A percentile compares a stretch with the other conserved stretches of the same genome.
These are phyloP conservation scores for Drosophila bocki DNA, from an alignment of 1,140 invertebrate genomes.

Conservation along the genomic window DNA sequence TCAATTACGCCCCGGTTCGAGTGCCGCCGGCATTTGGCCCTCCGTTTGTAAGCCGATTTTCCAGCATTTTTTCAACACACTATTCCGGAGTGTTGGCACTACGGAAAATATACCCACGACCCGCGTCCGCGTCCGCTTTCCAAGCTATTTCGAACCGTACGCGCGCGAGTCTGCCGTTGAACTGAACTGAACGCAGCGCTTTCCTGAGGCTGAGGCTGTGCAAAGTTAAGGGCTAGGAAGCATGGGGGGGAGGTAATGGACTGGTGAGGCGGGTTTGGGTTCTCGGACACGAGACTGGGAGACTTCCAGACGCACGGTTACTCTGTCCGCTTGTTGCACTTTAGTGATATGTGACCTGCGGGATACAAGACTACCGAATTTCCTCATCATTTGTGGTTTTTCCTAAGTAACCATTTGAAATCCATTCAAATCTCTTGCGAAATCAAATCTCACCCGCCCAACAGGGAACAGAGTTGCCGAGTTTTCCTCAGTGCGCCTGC, in stretches of 20 bases:
- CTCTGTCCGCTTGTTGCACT: constrained; percentile 37
- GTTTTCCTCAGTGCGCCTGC: constrained; percentile 59
- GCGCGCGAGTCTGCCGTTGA: constrained; percentile 77
- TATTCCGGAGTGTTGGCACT: constrained; percentile 16
- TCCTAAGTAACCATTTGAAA: constrained; percentile 3
- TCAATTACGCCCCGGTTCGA: constrained; percentile 58
- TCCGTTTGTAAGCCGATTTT: constrained; percentile 39
- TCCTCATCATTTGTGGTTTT: neutral
- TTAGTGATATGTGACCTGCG: neutral
- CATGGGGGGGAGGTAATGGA: neutral
- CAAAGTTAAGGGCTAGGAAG: constrained; percentile 17
- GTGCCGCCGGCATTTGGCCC: constrained; percentile 67
- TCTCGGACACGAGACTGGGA: neutral
- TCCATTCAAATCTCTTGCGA: constrained; percentile 12
- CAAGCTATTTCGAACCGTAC: constrained; percentile 67
- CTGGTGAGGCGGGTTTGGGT: neutral
- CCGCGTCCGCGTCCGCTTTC: constrained; percentile 9
- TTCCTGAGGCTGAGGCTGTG: constrained; percentile 36
- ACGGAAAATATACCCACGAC: constrained; percentile 10
- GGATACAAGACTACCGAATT: neutral
- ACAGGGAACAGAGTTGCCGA: constrained; percentile 63
- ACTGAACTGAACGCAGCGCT: constrained; percentile 52
- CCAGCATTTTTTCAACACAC: constrained; percentile 33
- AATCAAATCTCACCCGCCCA: constrained; percentile 42
- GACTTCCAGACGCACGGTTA: neutral